Base-by-base conservation (phyloP, 2,888 invertebrate genomes). In the Caenorhabditis becei region DNA sequence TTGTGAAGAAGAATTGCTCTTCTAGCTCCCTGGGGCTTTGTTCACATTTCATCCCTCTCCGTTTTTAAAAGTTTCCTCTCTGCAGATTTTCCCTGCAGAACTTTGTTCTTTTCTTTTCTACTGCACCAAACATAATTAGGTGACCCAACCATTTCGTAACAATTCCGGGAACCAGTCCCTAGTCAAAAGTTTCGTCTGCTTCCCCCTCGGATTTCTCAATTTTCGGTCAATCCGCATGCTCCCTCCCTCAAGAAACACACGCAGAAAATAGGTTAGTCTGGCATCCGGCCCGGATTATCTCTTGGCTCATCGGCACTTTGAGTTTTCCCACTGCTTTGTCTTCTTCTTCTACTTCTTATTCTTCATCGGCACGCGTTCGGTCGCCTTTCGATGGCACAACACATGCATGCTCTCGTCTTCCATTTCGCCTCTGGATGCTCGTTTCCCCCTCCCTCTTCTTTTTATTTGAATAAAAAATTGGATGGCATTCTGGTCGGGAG, bases 401-500 rank as follows among this genome's bases (percentile, higher is more conserved):
- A 41, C 70, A 71, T 62, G 71, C 71, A 71, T 71, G 37, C 51
- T 49, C 67, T 41, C 37, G 24, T 24, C 20, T 44, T 41, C 14
- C 41, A 11, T 41, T 14, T 32, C 10, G n/a, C 56, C 35, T 24
- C 37, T 58, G 44, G 20, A 56, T 32, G 23, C 71, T 72, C 62
- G 62, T 72, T 54, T 63, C 51, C 44, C 65, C 58, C 51, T 11
- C 24, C 37, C 51, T 28, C 7, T 75, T 20, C 11, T 80, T 71
- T 58, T 75, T 72, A 66, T 80, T 75, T 75, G 75, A 75, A 75
- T 75, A 75, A 75, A 75, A 75, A 75, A 75, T 75, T 75, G 75
- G 53, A 75, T 75, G 75, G 75, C 75, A 74, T 74, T 74, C 56
- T 35, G 65, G 71, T 37, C 44, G 70, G 28, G 61, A 61, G 53